A percentile compares a stretch with the other conserved stretches of the same genome.
These are phyloP conservation scores for Carapus acus DNA, from an alignment of 2,797 vertebrate genomes.

Conservation along the genomic window DNA sequence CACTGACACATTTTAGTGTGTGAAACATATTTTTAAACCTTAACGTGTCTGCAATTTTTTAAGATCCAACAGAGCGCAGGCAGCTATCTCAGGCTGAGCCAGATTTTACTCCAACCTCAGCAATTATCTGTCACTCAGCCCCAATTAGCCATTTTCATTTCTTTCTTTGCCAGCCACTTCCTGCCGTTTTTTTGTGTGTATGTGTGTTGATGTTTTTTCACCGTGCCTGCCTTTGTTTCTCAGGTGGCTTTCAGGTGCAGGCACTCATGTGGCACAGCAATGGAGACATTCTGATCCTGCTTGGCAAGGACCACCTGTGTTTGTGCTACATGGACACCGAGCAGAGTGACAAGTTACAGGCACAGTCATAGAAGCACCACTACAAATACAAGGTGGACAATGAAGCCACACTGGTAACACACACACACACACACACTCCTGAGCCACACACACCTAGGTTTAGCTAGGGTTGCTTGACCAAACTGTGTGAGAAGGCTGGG, in stretches of 20 bases:
- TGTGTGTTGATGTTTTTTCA: neutral
- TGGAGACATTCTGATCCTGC: conserved; percentile 78
- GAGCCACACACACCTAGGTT: conserved; percentile 1
- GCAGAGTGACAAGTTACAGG: conserved; percentile 53
- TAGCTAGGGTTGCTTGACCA: neutral
- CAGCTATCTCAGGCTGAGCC: too few species aligned
- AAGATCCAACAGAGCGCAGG: too few species aligned
- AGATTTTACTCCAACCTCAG: too few species aligned
- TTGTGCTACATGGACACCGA: conserved; percentile 85
- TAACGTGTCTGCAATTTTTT: too few species aligned
- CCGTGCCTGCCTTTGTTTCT: conserved; percentile 3
- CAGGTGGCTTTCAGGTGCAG: conserved; percentile 84
- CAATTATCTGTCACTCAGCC: too few species aligned
- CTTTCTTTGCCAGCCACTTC: too few species aligned
- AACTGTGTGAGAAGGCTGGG: conserved; percentile 2
- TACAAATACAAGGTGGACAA: too few species aligned
- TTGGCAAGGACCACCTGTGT: conserved; percentile 89
- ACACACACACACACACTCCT: neutral
- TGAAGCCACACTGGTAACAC: too few species aligned
- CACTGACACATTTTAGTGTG: too few species aligned
- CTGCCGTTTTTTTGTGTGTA: neutral
- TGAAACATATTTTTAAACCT: too few species aligned
- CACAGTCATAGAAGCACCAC: too few species aligned
- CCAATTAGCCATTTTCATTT: too few species aligned
- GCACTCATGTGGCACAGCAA: conserved; percentile 81